Evolutionary conservation across 2,888 invertebrate genomes (phyloP), one percentile per base, ranked within the genome.

Genomic region (Digitonthophagus gazella): DNA sequence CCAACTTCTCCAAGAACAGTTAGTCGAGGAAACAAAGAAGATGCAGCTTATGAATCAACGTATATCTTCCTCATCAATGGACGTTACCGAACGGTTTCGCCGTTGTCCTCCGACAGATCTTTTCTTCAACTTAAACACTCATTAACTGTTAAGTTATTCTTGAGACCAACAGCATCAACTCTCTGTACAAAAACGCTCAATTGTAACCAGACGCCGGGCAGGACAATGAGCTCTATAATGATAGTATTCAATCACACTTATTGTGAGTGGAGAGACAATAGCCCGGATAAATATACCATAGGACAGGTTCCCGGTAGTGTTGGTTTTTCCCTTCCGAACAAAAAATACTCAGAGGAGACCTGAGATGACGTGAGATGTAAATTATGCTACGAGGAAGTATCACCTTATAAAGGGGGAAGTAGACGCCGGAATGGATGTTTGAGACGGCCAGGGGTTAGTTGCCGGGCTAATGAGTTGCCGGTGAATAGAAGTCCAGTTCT

Each of bases 351-450:
- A 14, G 58, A 58, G 19, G 61, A 61, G n/a, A 18, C 19, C 61
- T 61, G 61, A 19, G 61, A 61, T 61, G 57, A 14, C 14, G 57
- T 15, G 16, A 57, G 16, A 57, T 19, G 14, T 61, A 61, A 61
- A 18, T 16, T 61, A 61, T 61, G 61, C 61, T n/a, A n/a, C n/a
- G n/a, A n/a, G 61, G 61, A 61, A 61, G 61, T 61, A n/a, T n/a
- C n/a, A n/a, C n/a, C n/a, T 18, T n/a, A 18, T 57, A 16, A n/a
- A 57, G 16, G 15, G 14, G 15, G 57, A 20, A 11, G 15, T 61
- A 61, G 18, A 19, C n/a, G 61, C n/a, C n/a, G 61, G 18, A 19
- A 18, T n/a, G 14, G 57, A 57, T 57, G 15, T 57, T 18, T 61
- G 61, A 44, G 28, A 44, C 28, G 28, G 18, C 61, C 61, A 19